These are phyloP conservation scores for Notodonta dromedarius DNA, from an alignment of 2,888 invertebrate species.

Conservation along the genomic window DNA sequence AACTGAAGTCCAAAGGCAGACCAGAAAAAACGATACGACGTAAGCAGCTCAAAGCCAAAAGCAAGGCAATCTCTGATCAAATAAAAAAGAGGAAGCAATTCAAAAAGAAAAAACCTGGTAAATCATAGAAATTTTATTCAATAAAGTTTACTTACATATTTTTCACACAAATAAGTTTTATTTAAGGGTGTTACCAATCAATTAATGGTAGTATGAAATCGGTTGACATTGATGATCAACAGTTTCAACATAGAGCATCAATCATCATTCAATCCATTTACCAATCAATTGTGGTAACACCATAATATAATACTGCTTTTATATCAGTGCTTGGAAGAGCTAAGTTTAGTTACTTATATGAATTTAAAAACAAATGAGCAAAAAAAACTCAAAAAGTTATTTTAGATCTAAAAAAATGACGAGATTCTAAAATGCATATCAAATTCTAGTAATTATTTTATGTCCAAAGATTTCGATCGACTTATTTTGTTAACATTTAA, in stretches of 20 bases:
- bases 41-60: conserved; percentile 77
- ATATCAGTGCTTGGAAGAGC: conserved; percentile 22
- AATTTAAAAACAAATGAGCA: background rate
- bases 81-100: conserved; percentile 76
- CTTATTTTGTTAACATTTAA: background rate
- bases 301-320: conserved; percentile 12
- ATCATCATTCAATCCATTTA: too few species aligned
- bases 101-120: conserved; percentile 66
- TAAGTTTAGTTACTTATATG: background rate
- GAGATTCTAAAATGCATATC: background rate
- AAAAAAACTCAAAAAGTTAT: background rate
- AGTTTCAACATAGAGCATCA: too few species aligned
- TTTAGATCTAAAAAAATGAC: too few species aligned
- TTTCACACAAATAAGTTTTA: conserved; percentile 42
- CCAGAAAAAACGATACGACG: conserved; percentile 77
- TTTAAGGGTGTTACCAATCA: too few species aligned
- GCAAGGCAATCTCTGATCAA: conserved; percentile 75
- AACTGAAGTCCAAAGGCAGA: conserved; percentile 56
- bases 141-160: conserved; percentile 37
- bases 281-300: too few species aligned
- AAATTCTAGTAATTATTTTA: background rate
- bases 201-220: too few species aligned
- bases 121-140: conserved; percentile 43
- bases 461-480: background rate
- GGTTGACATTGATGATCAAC: too few species aligned